Conservation (phyloP, 1,140 invertebrate genomes). For the Pantala flavescens region DNA sequence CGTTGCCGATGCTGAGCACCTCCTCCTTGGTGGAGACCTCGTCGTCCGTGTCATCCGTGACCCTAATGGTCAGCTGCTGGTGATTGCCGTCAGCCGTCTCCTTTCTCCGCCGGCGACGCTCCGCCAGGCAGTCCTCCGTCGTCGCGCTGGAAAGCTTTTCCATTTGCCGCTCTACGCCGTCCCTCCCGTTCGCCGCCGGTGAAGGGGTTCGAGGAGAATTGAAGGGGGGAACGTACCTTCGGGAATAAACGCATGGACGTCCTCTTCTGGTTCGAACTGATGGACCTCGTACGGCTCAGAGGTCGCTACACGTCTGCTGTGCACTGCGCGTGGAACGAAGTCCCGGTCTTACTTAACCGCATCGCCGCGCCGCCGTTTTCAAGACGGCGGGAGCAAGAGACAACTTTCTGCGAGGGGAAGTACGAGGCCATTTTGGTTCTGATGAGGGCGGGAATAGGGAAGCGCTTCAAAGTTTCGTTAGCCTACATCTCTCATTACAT, state of each 20-base stretch:
- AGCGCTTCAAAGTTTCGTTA: no score
- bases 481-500: no score
- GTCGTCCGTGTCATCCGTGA: neutral
- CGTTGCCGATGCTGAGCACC: no score
- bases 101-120: neutral
- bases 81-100: neutral
- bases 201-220: neutral
- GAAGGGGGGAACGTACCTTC: neutral
- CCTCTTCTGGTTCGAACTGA: neutral
- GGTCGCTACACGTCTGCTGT: neutral
- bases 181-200: neutral
- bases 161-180: neutral
- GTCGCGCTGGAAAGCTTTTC: neutral
- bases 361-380: neutral
- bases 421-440: neutral
- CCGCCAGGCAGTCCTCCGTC: neutral
- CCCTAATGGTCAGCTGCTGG: neutral
- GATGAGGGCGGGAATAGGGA: neutral
- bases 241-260: neutral
- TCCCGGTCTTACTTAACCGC: neutral
- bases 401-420: neutral
- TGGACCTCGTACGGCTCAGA: neutral
- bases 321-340: neutral
- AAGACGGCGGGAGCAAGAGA: no score
- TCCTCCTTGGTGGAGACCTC: neutral